phyloP scores from a whole-genome alignment of 1,140 invertebrate genomes.

The Diploscapter pachys region DNA sequence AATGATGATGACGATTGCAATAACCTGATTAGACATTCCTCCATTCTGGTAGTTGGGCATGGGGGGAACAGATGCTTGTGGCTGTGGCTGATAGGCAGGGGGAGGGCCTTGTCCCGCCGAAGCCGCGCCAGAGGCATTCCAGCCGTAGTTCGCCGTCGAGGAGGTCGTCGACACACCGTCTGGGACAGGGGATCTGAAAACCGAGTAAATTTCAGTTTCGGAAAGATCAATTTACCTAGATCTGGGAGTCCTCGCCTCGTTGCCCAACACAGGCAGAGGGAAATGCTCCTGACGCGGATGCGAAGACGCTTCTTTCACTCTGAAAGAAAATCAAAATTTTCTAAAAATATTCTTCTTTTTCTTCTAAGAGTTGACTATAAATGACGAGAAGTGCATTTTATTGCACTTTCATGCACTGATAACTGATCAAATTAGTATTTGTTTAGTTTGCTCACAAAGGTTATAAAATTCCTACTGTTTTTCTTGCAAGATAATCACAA shows the following conservation, averaged over 20 bases:
- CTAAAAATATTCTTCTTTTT: too few relatives aligned
- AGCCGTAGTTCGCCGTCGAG: not conserved
- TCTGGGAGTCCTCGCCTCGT: slow-evolving; percentile 23
- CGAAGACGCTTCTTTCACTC: slow-evolving; percentile 27
- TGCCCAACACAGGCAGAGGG: slow-evolving; percentile 24
- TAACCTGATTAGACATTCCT: not conserved
- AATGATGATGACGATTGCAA: too few relatives aligned
- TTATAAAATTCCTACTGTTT: too few relatives aligned
- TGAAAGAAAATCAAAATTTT: not conserved
- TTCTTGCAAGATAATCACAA: too few relatives aligned
- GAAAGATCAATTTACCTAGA: slow-evolving; percentile 14
- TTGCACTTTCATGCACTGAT: too few relatives aligned
- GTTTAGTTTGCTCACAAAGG: too few relatives aligned
- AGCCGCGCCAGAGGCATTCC: too few relatives aligned
- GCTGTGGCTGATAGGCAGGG: not conserved
- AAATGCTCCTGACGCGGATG: slow-evolving; percentile 17
- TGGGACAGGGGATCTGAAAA: not conserved
- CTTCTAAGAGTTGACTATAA: too few relatives aligned
- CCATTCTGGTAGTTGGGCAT: slow-evolving; percentile 4
- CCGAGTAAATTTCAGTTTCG: not conserved
- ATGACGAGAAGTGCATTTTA: too few relatives aligned
- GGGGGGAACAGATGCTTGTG: not conserved
- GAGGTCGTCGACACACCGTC: not conserved
- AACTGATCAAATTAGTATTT: too few relatives aligned
- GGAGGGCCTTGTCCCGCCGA: too few relatives aligned